These are phyloP conservation scores for Bolborhynchus lineola DNA, from an alignment of 2,113 vertebrate genomes.

Conservation along the genomic window DNA sequence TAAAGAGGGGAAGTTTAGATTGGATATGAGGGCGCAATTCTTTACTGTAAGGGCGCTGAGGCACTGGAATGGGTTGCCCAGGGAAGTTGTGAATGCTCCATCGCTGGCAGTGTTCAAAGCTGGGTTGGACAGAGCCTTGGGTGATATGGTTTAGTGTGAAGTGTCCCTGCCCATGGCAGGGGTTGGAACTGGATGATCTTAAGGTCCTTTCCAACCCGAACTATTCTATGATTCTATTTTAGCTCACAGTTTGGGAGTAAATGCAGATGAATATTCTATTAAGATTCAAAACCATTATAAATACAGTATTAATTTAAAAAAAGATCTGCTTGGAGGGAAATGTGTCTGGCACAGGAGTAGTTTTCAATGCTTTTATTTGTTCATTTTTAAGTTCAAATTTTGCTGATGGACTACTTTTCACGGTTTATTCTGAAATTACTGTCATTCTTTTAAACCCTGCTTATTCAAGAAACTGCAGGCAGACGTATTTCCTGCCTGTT, in stretches of 20 bases:
- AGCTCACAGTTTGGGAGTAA: neutral
- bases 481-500: neutral
- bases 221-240: no score
- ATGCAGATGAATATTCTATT: neutral
- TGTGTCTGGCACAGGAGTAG: neutral
- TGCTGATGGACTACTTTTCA: neutral
- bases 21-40: no score
- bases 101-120: no score
- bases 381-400: neutral
- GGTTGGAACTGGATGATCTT: no score
- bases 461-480: neutral
- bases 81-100: no score
- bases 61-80: no score
- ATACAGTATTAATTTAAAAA: neutral
- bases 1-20: no score
- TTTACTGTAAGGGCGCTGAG: no score
- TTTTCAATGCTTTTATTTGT: neutral
- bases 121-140: no score
- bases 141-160: no score
- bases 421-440: neutral
- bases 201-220: no score
- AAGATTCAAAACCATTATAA: neutral
- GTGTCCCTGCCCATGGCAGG: no score
- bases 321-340: neutral
- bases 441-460: neutral